Evolutionary conservation across 2,113 vertebrate genomes (phyloP).

Genomic region (Macrotus californicus): DNA sequence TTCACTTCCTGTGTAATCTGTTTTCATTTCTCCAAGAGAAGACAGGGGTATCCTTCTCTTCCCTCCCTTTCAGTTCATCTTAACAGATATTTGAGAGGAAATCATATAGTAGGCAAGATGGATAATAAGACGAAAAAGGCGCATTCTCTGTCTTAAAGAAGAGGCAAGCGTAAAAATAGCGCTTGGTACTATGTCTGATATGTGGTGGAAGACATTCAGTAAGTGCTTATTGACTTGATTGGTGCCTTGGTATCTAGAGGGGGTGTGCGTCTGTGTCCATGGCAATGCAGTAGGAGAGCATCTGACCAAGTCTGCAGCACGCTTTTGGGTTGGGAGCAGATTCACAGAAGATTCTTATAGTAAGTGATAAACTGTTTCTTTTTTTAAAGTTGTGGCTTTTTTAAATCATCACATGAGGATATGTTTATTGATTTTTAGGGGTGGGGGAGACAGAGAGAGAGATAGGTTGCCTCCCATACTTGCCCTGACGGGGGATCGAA

Average conservation of each 20-base stretch:
- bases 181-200: background rate
- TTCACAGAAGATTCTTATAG: background rate
- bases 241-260: background rate
- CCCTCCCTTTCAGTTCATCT: background rate
- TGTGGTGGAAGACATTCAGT: background rate
- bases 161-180: background rate
- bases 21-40: background rate
- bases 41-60: background rate
- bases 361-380: background rate
- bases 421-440: too few relatives aligned
- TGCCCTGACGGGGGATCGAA: too few relatives aligned
- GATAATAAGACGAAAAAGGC: background rate
- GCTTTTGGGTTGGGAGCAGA: background rate
- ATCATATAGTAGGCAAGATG: background rate
- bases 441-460: too few relatives aligned
- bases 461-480: too few relatives aligned
- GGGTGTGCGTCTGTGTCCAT: background rate
- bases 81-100: background rate
- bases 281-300: background rate
- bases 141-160: background rate
- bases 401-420: too few relatives aligned
- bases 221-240: background rate
- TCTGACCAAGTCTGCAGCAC: background rate
- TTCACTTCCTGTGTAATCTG: background rate
- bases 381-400: too few relatives aligned